phyloP scores from a whole-genome alignment of 2,113 vertebrate genomes.

The Lonchura striata region DNA sequence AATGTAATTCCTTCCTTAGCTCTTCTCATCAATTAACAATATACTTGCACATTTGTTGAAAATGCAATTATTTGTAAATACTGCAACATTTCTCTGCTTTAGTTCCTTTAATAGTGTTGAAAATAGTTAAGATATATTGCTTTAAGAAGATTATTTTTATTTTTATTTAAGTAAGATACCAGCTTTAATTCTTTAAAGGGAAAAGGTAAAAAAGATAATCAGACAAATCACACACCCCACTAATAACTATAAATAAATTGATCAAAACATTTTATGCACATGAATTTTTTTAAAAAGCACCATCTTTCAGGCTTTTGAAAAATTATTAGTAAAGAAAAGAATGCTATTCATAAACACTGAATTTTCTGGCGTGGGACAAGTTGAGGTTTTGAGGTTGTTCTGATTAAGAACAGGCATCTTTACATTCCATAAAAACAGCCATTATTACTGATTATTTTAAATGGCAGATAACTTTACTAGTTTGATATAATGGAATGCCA shows the following conservation, averaged over 20 bases:
- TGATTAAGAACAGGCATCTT: not conserved
- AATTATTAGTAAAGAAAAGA: not conserved
- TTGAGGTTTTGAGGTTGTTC: not conserved
- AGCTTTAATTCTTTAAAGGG: not conserved
- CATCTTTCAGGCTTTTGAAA: not conserved
- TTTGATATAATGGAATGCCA: slow-evolving; percentile 37
- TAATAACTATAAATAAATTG: not conserved
- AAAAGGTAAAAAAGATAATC: not conserved
- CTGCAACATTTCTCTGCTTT: not conserved
- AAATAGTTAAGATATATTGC: not conserved
- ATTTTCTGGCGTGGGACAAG: not conserved
- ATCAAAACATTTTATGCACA: accelerated
- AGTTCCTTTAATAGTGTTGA: not conserved
- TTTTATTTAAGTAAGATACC: not conserved
- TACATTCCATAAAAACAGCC: slow-evolving; percentile 12
- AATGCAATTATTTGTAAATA: not conserved
- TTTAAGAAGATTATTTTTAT: not conserved
- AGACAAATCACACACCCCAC: accelerated
- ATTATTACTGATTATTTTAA: slow-evolving; percentile 46
- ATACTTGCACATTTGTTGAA: not conserved
- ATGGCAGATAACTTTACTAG: slow-evolving; percentile 31
- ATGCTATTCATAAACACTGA: not conserved
- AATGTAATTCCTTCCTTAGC: not conserved
- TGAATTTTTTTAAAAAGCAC: not conserved
- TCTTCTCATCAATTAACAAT: not conserved